These are phyloP conservation scores for silkworm (Bombyx mori) DNA, from an alignment of 1,140 invertebrate species.

Conservation along the genomic window DNA sequence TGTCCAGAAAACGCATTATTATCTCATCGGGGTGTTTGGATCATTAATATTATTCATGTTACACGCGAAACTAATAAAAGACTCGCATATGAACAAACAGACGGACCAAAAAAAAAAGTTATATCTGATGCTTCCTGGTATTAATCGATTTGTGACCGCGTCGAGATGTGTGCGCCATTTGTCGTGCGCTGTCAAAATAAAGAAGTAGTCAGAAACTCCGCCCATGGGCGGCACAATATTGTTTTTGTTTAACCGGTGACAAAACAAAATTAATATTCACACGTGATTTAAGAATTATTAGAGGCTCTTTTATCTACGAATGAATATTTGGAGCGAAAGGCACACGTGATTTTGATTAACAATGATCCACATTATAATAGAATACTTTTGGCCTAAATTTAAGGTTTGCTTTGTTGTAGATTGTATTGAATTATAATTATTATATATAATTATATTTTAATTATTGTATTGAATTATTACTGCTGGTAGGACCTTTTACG, in stretches of 20 bases:
- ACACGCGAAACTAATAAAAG: slow-evolving; percentile 10
- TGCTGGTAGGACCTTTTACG: no score
- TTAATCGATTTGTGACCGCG: slow-evolving; percentile 29
- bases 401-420: no score
- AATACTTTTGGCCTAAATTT: no score
- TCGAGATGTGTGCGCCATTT: slow-evolving; percentile 35
- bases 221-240: slow-evolving; percentile 23
- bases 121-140: slow-evolving; percentile 27
- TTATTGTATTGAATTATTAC: no score
- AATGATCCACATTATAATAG: no score
- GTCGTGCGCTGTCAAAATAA: slow-evolving; percentile 52
- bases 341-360: no score
- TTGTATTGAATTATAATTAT: no score
- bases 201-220: slow-evolving; percentile 34
- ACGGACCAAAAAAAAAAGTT: slow-evolving; percentile 18
- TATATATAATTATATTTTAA: no score
- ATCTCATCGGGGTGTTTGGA: background rate
- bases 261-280: no score
- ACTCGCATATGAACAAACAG: slow-evolving; percentile 25
- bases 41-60: slow-evolving; percentile 4
- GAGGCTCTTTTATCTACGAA: no score
- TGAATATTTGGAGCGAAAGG: no score
- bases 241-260: background rate
- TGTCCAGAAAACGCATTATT: slow-evolving; percentile 3
- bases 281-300: no score